Conservation (phyloP, 2,113 vertebrate genomes). For the Festucalex cinctus region DNA sequence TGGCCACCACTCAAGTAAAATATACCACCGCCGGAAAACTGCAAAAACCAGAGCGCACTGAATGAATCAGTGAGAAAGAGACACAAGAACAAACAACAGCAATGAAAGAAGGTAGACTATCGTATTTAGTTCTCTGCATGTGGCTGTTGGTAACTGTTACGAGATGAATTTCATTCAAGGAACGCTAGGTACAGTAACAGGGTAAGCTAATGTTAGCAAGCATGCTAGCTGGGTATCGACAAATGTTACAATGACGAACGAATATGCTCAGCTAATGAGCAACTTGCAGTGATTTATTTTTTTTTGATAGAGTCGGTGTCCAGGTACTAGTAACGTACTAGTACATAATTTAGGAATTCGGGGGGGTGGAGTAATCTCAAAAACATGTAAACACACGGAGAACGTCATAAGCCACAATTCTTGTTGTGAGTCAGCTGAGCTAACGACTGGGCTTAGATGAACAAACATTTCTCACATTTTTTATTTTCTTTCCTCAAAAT, state of each 20-base stretch:
- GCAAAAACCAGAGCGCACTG: background rate
- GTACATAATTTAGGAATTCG: background rate
- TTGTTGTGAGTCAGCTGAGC: background rate
- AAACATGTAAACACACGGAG: background rate
- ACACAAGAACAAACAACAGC: background rate
- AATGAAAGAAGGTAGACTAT: background rate
- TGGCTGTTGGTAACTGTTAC: background rate
- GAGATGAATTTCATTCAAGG: background rate
- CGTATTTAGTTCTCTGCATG: too few relatives aligned
- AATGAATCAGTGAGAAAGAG: background rate
- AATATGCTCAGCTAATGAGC: background rate
- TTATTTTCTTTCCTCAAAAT: background rate
- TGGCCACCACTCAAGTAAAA: background rate
- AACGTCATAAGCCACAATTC: background rate
- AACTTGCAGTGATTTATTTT: background rate
- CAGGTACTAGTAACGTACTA: background rate
- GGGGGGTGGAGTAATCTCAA: background rate
- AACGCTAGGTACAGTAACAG: background rate
- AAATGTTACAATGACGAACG: background rate
- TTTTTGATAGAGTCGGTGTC: background rate
- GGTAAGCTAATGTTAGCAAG: background rate
- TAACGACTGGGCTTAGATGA: background rate
- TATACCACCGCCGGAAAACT: background rate
- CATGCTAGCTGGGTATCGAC: background rate
- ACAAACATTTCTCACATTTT: slow-evolving; percentile 3